These are phyloP conservation scores for Adela reaumurella DNA, from an alignment of 2,888 invertebrate genomes.

Conservation along the genomic window DNA sequence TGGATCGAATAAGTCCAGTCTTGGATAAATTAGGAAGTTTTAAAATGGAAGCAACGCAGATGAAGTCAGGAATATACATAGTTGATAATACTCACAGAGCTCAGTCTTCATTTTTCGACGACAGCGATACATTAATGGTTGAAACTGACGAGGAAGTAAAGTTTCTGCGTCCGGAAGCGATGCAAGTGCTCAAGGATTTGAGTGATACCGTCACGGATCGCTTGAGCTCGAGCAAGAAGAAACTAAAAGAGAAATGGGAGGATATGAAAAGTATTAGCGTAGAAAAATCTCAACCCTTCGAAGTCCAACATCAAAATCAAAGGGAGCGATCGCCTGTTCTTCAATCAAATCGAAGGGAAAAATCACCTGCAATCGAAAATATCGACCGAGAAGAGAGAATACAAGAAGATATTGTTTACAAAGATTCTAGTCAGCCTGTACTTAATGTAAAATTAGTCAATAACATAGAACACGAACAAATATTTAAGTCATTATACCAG, in stretches of 20 bases:
- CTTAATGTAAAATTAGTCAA: conserved; percentile 31
- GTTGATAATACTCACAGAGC: conserved; percentile 45
- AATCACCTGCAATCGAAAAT: conserved; percentile 11
- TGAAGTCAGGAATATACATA: conserved; percentile 56
- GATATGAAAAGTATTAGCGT: conserved; percentile 40
- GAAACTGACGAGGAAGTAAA: conserved; percentile 30
- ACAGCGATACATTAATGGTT: conserved; percentile 18
- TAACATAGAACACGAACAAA: conserved; percentile 23
- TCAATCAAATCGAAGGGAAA: conserved; percentile 19
- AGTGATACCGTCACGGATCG: conserved; percentile 49
- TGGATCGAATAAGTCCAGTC: conserved; percentile 26
- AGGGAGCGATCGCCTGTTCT: too few relatives aligned
- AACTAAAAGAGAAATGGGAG: conserved; percentile 53
- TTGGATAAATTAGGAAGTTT: conserved; percentile 36
- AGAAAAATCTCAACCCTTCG: too few relatives aligned
- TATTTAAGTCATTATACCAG: conserved; percentile 40
- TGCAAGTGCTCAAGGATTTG: conserved; percentile 51
- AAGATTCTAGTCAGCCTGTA: conserved; percentile 39
- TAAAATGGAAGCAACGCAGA: conserved; percentile 36
- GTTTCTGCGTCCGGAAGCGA: conserved; percentile 37
- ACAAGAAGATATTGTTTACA: conserved; percentile 33
- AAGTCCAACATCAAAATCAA: too few relatives aligned
- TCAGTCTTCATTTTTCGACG: conserved; percentile 26
- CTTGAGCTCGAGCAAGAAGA: conserved; percentile 48
- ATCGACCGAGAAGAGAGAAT: conserved; percentile 13